These are phyloP conservation scores for Coregonus sp. DNA, from an alignment of 2,797 vertebrate genomes.

Conservation along the genomic window DNA sequence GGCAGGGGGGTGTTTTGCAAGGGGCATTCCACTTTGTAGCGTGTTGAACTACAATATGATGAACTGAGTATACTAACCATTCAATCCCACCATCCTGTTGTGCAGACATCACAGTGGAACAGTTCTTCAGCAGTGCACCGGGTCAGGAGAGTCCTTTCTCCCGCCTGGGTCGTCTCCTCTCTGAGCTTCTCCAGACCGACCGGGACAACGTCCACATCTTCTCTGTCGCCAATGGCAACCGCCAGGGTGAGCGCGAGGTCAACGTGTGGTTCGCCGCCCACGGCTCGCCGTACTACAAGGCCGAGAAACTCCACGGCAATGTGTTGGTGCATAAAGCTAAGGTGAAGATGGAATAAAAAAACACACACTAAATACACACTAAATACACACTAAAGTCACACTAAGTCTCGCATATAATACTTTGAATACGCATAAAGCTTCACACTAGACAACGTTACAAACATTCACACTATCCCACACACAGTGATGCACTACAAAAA, in stretches of 20 bases:
- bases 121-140: slow-evolving; percentile 72
- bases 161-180: slow-evolving; percentile 71
- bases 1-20: not conserved
- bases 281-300: slow-evolving; percentile 78
- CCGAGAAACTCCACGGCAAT: slow-evolving; percentile 84
- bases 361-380: too few relatives aligned
- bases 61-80: slow-evolving; percentile 16
- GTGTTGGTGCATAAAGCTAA: slow-evolving; percentile 76
- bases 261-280: slow-evolving; percentile 83
- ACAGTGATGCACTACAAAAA: not conserved
- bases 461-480: slow-evolving; percentile 1
- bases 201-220: slow-evolving; percentile 80
- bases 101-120: slow-evolving; percentile 79
- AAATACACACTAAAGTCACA: too few relatives aligned
- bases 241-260: slow-evolving; percentile 71
- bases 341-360: slow-evolving; percentile 69
- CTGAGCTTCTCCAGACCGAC: slow-evolving; percentile 74
- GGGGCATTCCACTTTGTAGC: not conserved
- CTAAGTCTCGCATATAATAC: not conserved
- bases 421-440: not conserved
- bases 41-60: not conserved
- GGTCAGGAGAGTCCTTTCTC: slow-evolving; percentile 76
- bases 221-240: slow-evolving; percentile 72
- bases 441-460: not conserved
- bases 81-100: not conserved